Evolutionary conservation across 2,888 invertebrate genomes (phyloP), one percentile per base, ranked within the genome.

Genomic region (Willowsia nigromaculata): DNA sequence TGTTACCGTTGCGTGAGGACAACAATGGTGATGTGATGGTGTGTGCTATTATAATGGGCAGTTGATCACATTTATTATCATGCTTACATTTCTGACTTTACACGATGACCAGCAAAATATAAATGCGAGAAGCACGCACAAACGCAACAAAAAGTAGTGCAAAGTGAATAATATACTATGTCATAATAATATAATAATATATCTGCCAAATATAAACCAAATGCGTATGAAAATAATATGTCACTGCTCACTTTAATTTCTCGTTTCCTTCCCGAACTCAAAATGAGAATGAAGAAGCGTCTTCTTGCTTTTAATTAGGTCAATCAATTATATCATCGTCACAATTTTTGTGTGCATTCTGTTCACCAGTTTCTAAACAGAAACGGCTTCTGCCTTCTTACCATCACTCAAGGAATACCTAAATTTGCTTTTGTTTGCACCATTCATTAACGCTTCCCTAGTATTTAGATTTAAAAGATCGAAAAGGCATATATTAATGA

Each of bases 251-350:
- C 22, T 71, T 37, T 22, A 71, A n/a, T 65, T 40, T 71, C 22
- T 22, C 25, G 37, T 40, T 71, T 71, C 71, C 71, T 71, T 71
- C 71, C 71, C 37, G 43, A 71, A n/a, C 27, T 18, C 40, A 71
- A 37, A 71, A 71, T 30, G n/a, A 37, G 15, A 18, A 40, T 71
- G 40, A 71, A 71, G 71, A 71, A 71, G 43, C 37, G 18, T 37
- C 71, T 71, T n/a, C n/a, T n/a, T n/a, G 30, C 62, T 62, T 62
- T 71, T 71, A 71, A 71, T 71, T 71, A 15, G 71, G 71, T 71
- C 71, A 71, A 71, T 71, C 71, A 71, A 71, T 71, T 71, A 71
- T 5, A 4, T 56, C 56, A 56, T 56, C 25, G 22, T 22, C 25
- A 56, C 37, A 37, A 22, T 50, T 3, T 9, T n/a, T 3, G 22